Evolutionary conservation across 2,888 invertebrate species (phyloP).

Genomic region (Ditula angustiorana): DNA sequence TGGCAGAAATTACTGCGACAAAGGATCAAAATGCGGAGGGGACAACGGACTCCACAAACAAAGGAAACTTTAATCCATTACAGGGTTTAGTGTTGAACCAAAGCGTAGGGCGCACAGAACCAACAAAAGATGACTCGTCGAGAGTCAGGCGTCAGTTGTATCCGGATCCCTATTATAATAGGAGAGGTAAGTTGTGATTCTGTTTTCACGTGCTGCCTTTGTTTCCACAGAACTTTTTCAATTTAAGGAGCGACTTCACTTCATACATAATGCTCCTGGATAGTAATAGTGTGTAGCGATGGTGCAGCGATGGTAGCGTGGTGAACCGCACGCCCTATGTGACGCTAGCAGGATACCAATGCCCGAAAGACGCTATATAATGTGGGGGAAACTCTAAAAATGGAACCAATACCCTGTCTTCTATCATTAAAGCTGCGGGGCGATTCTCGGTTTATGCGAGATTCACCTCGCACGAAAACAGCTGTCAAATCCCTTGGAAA

Average conservation of each 20-base stretch:
- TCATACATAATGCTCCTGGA: not conserved
- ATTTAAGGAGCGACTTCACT: not conserved
- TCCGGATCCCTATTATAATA: conserved; percentile 32
- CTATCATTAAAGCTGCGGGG: no score
- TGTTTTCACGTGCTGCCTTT: conserved; percentile 8
- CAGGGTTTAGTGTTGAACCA: conserved; percentile 32
- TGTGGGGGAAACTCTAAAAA: no score
- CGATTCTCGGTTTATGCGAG: no score
- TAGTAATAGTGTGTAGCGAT: no score
- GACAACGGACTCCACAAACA: conserved; percentile 22
- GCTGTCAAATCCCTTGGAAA: no score
- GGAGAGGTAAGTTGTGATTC: conserved; percentile 16
- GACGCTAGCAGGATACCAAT: no score
- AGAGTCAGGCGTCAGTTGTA: conserved; percentile 34
- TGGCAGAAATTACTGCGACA: conserved; percentile 23
- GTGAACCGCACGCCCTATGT: no score
- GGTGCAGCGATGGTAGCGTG: no score
- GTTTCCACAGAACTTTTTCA: not conserved
- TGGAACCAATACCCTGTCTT: no score
- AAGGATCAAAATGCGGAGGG: conserved; percentile 14
- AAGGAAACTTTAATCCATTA: conserved; percentile 38
- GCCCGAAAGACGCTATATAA: no score
- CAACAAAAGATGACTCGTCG: conserved; percentile 32
- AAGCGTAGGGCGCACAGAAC: conserved; percentile 8
- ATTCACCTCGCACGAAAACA: no score